A percentile compares a stretch with the other conserved stretches of the same genome.
Evolutionary conservation across 2,888 invertebrate genomes (phyloP).

Genomic region (Agrotis clavis): DNA sequence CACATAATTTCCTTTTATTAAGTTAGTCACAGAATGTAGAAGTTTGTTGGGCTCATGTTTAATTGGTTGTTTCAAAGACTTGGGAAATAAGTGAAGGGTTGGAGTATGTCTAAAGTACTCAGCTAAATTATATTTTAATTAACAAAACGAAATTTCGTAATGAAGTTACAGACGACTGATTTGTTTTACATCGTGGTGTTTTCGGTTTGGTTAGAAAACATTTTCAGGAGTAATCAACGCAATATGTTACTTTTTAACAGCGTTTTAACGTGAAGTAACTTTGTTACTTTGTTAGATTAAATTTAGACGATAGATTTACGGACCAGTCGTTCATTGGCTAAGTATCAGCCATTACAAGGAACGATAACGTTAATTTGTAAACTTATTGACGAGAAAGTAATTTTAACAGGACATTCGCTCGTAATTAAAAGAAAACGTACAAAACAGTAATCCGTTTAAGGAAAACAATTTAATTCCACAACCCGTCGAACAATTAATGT

Average conservation of each 20-base stretch:
- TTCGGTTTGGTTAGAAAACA: neutral
- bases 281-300: neutral
- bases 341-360: constrained; percentile 13
- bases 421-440: constrained; percentile 76
- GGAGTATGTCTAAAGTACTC: constrained; percentile 59
- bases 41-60: constrained; percentile 85
- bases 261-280: neutral
- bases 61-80: constrained; percentile 82
- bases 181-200: constrained; percentile 21
- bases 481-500: constrained; percentile 73
- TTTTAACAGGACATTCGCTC: constrained; percentile 71
- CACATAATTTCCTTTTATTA: constrained; percentile 87
- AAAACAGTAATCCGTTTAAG: constrained; percentile 75
- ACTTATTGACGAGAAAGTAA: constrained; percentile 71
- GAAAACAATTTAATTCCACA: constrained; percentile 79
- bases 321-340: constrained; percentile 1
- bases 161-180: constrained; percentile 33
- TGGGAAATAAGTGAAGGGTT: constrained; percentile 74
- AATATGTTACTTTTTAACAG: neutral
- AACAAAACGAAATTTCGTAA: constrained; percentile 47
- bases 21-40: constrained; percentile 84
- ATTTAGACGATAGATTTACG: constrained; percentile 8
- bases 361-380: constrained; percentile 63
- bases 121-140: constrained; percentile 62
- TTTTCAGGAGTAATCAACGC: neutral